phyloP scores from a whole-genome alignment of 2,888 invertebrate genomes.

The Spisula solida region DNA sequence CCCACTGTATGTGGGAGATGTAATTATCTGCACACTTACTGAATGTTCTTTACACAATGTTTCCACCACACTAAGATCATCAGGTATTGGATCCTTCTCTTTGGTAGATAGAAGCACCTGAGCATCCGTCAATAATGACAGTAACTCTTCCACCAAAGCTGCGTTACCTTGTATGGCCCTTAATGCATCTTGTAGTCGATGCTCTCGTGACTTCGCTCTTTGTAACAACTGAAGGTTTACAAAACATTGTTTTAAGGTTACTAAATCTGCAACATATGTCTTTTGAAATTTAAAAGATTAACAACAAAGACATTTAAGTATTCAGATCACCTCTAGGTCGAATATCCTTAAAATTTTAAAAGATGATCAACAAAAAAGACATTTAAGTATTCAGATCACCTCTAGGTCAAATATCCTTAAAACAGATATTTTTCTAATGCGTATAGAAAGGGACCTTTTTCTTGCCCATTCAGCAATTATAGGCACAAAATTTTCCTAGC shows the following conservation, averaged over 20 bases:
- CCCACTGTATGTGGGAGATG: no score
- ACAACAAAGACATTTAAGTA: no score
- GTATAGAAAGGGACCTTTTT: no score
- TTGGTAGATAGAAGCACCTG: slow-evolving; percentile 86
- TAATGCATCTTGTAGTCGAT: slow-evolving; percentile 85
- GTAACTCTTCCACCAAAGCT: slow-evolving; percentile 85
- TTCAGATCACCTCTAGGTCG: no score
- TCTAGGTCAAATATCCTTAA: no score
- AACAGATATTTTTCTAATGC: no score
- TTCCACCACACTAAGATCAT: slow-evolving; percentile 86
- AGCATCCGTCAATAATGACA: slow-evolving; percentile 86
- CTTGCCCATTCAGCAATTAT: no score
- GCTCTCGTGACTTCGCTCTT: slow-evolving; percentile 81
- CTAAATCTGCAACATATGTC: not conserved
- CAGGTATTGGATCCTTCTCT: slow-evolving; percentile 86
- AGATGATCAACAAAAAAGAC: no score
- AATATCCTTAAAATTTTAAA: no score
- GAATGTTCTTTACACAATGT: slow-evolving; percentile 85
- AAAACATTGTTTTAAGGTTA: not conserved
- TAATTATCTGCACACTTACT: slow-evolving; percentile 70
- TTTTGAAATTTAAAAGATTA: no score
- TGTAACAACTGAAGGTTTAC: slow-evolving; percentile 74
- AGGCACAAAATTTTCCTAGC: no score
- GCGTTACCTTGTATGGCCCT: slow-evolving; percentile 86
- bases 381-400: no score